Conservation (phyloP, 2,797 vertebrate genomes). For the Odontamblyopus lacepedii region DNA sequence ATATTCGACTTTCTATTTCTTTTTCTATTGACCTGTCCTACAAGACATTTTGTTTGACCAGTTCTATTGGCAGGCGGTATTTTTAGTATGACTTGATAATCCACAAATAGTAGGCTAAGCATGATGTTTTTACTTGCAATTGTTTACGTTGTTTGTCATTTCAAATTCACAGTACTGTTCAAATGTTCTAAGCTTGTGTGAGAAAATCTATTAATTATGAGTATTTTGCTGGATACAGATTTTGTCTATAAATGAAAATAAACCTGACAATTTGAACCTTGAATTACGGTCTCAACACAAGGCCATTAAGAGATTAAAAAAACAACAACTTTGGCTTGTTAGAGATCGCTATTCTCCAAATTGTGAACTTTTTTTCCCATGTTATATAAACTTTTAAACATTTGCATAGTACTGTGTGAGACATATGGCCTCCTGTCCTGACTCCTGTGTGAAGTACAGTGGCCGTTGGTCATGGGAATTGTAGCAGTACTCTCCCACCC, state of each 20-base stretch:
- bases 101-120: constrained; percentile 20
- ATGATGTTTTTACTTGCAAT: constrained; percentile 31
- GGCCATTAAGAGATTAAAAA: neutral
- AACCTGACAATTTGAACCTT: neutral
- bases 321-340: neutral
- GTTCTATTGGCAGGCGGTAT: constrained; percentile 44
- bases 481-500: constrained; percentile 32
- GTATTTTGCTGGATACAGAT: neutral
- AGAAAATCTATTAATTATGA: too few species aligned
- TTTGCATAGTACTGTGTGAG: constrained; percentile 31
- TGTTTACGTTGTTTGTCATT: constrained; percentile 36
- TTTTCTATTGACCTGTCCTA: constrained; percentile 52
- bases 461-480: constrained; percentile 70
- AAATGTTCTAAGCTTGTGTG: too few species aligned
- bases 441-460: constrained; percentile 23
- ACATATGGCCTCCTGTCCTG: neutral
- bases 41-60: constrained; percentile 65
- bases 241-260: neutral
- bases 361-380: neutral
- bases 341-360: neutral
- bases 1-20: constrained; percentile 55
- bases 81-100: constrained; percentile 46
- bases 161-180: constrained; percentile 41
- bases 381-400: constrained; percentile 5
- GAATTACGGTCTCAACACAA: neutral